Evolutionary conservation across 2,113 vertebrate genomes (phyloP).

Genomic region (Oncorhynchus clarkii): DNA sequence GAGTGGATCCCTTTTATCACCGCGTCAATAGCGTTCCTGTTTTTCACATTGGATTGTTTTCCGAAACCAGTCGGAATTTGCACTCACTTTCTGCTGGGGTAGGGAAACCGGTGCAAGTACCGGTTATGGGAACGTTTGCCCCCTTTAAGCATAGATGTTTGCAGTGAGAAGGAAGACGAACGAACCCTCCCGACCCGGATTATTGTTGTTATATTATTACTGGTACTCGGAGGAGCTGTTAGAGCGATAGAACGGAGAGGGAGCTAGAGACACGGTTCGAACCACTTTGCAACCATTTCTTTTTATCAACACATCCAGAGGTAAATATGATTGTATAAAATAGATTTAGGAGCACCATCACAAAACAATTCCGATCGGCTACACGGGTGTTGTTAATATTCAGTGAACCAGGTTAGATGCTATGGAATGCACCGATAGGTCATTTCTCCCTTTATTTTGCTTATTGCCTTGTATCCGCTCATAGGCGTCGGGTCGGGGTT

Average conservation of each 20-base stretch:
- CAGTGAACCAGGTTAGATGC: conserved; percentile 2
- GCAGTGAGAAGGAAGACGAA: conserved; percentile 78
- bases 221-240: conserved; percentile 66
- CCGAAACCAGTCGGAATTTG: conserved; percentile 25
- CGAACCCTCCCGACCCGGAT: conserved; percentile 80
- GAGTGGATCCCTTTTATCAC: conserved; percentile 60
- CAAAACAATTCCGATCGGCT: neutral
- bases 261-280: conserved; percentile 71
- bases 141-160: conserved; percentile 78
- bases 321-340: conserved; percentile 62
- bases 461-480: conserved; percentile 67
- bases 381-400: conserved; percentile 3
- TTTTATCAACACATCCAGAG: conserved; percentile 76
- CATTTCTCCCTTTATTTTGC: conserved; percentile 32
- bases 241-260: conserved; percentile 68
- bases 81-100: conserved; percentile 18
- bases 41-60: conserved; percentile 40
- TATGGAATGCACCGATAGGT: conserved; percentile 20
- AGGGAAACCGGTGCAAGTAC: conserved; percentile 16
- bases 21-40: conserved; percentile 47
- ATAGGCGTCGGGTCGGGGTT: conserved; percentile 86
- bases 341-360: neutral
- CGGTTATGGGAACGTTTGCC: conserved; percentile 44
- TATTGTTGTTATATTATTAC: conserved; percentile 78
- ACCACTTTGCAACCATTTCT: conserved; percentile 70